A percentile compares a stretch with the other conserved stretches of the same genome.
These are phyloP conservation scores for Pangasianodon gigas DNA, from an alignment of 2,113 vertebrate genomes.

Conservation along the genomic window DNA sequence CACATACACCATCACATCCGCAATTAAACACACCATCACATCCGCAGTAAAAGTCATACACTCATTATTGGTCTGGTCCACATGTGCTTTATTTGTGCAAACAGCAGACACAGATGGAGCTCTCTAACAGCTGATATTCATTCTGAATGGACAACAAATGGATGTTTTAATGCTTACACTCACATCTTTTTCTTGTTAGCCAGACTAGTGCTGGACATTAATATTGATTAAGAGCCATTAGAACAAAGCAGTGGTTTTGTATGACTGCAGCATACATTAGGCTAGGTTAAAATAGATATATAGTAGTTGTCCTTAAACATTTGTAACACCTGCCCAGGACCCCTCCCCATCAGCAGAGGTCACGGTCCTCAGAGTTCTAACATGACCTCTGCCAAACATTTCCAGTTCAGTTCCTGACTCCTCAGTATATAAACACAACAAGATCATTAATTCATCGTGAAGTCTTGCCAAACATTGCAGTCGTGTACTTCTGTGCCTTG, in stretches of 20 bases:
- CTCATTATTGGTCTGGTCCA: conserved; percentile 29
- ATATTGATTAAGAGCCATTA: not conserved
- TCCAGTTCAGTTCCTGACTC: too few relatives aligned
- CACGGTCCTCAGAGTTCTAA: not conserved
- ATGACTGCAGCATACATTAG: not conserved
- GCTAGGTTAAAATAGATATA: not conserved
- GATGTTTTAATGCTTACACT: not conserved
- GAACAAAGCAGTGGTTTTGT: not conserved
- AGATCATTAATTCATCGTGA: not conserved
- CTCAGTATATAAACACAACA: not conserved
- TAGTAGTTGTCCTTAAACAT: not conserved
- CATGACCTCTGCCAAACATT: not conserved
- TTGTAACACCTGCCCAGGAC: not conserved
- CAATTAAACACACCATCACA: conserved; percentile 33
- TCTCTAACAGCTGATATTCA: not conserved
- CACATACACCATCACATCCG: not conserved
- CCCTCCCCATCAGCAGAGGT: not conserved
- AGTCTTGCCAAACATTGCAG: not conserved
- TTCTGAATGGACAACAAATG: not conserved
- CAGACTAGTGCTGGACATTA: not conserved
- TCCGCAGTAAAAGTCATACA: conserved; percentile 28
- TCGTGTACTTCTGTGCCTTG: not conserved
- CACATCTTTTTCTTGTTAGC: conserved; percentile 9
- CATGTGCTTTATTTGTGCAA: conserved; percentile 22
- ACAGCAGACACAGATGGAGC: not conserved